Evolutionary conservation across 2,113 vertebrate genomes (phyloP), one percentile per base, ranked within the genome.

Genomic region (Chascanopsetta lugubris): DNA sequence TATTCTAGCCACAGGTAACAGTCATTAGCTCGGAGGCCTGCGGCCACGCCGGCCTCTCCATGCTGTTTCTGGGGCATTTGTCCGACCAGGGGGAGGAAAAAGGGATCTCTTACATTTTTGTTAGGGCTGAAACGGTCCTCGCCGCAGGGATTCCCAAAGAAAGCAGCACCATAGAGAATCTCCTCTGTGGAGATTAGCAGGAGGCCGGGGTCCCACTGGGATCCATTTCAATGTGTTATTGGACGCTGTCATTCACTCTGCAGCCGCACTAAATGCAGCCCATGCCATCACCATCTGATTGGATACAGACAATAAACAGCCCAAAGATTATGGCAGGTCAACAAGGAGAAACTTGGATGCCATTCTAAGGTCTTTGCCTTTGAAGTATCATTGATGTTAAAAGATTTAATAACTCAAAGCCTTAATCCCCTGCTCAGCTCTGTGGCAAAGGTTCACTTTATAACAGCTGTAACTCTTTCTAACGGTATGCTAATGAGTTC

Each of bases 151-250:
- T 61, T 74, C 61, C 55, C 60, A 66, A 15, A 78, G 80, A 85
- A 81, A 81, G 79, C 27, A 29, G 57, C 64, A 24, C 60, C 69
- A 26, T 21, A 62, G 63, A 62, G 66, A 50, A 50, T 46, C 60
- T 80, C 8, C 61, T 81, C 36, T 69, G 70, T 84, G 64, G 60
- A 83, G 78, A 80, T 78, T 62, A 85, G 81, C 63, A 59, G 79
- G 80, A 73, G 63, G 79, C 38, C 15, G 1, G 45, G 18, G 26
- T 51, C 76, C 71, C 40, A 60, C 84, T 80, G 82, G 66, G 75
- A 83, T 82, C 67, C 48, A 83, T 81, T 87, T 83, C 75, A 82
- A 27, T 51, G 6, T 48, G 65, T 80, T 83, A 84, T 85, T 74
- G 80, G 74, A 82, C 72, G 58, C 55, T 8, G 61, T 79, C 74